Conservation (phyloP, 2,113 vertebrate genomes). For the Tetraodon nigroviridis region DNA sequence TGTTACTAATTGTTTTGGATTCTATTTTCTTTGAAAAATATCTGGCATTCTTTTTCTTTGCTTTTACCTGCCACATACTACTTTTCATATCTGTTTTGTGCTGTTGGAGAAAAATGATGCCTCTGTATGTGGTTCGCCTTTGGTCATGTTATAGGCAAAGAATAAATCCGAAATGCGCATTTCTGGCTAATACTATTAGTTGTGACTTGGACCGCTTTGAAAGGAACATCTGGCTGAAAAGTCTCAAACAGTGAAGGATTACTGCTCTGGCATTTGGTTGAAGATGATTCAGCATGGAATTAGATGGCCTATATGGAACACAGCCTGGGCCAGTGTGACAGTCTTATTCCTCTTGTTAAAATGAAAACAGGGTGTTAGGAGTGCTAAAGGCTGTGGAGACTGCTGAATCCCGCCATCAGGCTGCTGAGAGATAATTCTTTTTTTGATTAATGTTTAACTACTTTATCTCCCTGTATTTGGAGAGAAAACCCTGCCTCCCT, state of each 20-base stretch:
- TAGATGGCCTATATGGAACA: conserved; percentile 51
- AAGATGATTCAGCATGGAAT: conserved; percentile 65
- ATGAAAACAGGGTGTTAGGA: conserved; percentile 35
- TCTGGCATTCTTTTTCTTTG: too few relatives aligned
- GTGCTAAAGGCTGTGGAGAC: conserved; percentile 21
- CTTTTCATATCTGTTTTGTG: conserved; percentile 9
- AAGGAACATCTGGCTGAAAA: conserved; percentile 64
- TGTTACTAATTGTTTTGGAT: too few relatives aligned
- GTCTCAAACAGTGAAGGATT: conserved; percentile 56
- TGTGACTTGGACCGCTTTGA: conserved; percentile 54
- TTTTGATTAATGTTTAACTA: conserved; percentile 48
- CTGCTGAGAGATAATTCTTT: conserved; percentile 35
- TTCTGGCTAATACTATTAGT: conserved; percentile 57
- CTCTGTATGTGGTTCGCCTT: conserved; percentile 15
- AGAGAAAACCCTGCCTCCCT: conserved; percentile 13
- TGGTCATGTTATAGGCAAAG: conserved; percentile 33
- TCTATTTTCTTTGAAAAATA: too few relatives aligned
- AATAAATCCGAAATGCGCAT: conserved; percentile 44
- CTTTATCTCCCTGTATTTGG: conserved; percentile 33
- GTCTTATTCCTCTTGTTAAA: conserved; percentile 27
- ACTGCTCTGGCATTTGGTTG: conserved; percentile 54
- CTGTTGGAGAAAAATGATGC: conserved; percentile 17
- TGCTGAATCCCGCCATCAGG: conserved; percentile 33
- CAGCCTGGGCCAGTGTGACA: conserved; percentile 41
- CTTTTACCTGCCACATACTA: not conserved